A percentile compares a stretch with the other conserved stretches of the same genome.
These are phyloP conservation scores for Scelioninae gen. 1 DNA, from an alignment of 2,888 invertebrate species.

Conservation along the genomic window DNA sequence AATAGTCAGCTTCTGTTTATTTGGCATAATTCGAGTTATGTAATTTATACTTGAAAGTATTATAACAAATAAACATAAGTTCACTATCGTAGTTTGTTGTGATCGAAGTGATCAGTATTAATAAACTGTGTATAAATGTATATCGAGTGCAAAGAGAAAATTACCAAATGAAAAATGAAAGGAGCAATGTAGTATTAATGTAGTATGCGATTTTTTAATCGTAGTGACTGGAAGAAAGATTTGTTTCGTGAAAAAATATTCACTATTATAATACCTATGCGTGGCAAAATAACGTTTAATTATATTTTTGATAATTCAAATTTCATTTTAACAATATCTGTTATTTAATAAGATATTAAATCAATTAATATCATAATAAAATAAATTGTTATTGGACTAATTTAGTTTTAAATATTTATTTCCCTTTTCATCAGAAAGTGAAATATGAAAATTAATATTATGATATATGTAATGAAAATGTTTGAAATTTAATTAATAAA, in stretches of 20 bases:
- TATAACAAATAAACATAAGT: conserved; percentile 33
- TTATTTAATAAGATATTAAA: too few relatives aligned
- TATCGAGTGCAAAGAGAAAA: conserved; percentile 22
- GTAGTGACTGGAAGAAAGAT: conserved; percentile 20
- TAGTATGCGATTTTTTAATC: conserved; percentile 26
- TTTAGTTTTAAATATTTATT: too few relatives aligned
- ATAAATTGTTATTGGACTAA: too few relatives aligned
- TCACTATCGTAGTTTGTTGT: conserved; percentile 25
- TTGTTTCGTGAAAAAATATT: conserved; percentile 7
- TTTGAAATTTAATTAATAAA: too few relatives aligned
- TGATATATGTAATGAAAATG: too few relatives aligned
- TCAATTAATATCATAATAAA: too few relatives aligned
- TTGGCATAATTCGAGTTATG: too few relatives aligned
- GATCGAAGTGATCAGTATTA: conserved; percentile 45
- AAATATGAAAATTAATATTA: too few relatives aligned
- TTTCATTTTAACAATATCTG: too few relatives aligned
- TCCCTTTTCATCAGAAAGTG: too few relatives aligned
- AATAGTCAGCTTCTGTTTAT: conserved; percentile 19
- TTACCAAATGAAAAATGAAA: conserved; percentile 25
- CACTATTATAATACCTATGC: not conserved
- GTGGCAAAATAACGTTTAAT: not conserved
- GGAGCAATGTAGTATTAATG: conserved; percentile 21
- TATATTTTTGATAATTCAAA: too few relatives aligned
- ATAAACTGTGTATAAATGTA: conserved; percentile 36
- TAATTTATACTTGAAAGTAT: too few relatives aligned